phyloP scores from a whole-genome alignment of 2,888 invertebrate genomes.

The Hypselothyrea guttata region DNA sequence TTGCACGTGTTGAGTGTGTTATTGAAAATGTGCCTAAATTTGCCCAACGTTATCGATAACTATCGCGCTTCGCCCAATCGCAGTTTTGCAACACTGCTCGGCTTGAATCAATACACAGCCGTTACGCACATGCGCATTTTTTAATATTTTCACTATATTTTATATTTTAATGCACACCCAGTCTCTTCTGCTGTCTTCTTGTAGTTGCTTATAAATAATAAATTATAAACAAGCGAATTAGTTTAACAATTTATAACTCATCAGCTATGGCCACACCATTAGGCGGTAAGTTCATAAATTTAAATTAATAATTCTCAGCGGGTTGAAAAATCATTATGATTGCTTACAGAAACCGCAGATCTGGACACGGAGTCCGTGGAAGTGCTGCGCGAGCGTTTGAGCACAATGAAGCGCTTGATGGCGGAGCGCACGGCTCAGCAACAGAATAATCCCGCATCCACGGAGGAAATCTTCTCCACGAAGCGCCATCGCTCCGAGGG shows the following conservation, averaged over 20 bases:
- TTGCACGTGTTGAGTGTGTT: conserved; percentile 63
- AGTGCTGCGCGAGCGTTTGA: conserved; percentile 89
- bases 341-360: conserved; percentile 77
- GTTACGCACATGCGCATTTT: conserved; percentile 53
- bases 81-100: conserved; percentile 7
- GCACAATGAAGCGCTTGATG: conserved; percentile 91
- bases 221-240: conserved; percentile 11
- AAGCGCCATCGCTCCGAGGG: conserved; percentile 82
- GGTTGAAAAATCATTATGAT: background rate
- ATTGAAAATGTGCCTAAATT: conserved; percentile 29
- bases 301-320: background rate
- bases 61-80: background rate
- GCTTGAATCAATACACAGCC: conserved; percentile 21
- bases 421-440: conserved; percentile 86
- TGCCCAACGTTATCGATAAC: conserved; percentile 20
- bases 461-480: conserved; percentile 81
- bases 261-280: conserved; percentile 29
- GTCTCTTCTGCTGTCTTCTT: conserved; percentile 12
- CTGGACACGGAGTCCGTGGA: conserved; percentile 88
- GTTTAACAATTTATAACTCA: conserved; percentile 5
- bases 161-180: conserved; percentile 26
- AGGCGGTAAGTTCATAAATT: conserved; percentile 16
- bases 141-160: conserved; percentile 1
- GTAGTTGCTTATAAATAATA: conserved; percentile 36
- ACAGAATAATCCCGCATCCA: conserved; percentile 78